Percentiles rank a stretch among this genome's conserved stretches.
Evolutionary conservation across 2,113 vertebrate species (phyloP).

Genomic region (Heterotilapia buettikoferi): DNA sequence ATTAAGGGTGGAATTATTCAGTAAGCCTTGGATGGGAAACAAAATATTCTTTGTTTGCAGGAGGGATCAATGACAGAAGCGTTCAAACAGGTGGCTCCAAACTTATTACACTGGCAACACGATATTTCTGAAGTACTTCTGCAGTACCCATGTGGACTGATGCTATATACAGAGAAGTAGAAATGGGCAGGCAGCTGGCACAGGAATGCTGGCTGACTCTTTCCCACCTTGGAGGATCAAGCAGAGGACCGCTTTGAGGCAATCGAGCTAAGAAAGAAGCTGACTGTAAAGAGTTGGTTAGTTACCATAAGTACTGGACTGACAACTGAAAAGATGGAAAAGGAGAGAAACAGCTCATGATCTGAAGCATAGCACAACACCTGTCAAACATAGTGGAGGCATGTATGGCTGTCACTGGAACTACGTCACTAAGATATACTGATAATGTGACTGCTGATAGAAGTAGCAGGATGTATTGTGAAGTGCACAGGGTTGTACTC

Average conservation of each 20-base stretch:
- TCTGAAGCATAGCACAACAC: neutral
- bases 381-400: neutral
- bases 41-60: neutral
- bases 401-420: neutral
- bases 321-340: neutral
- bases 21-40: neutral
- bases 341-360: neutral
- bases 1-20: neutral
- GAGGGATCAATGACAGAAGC: neutral
- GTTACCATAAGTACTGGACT: neutral
- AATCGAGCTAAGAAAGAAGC: neutral
- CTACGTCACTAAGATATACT: neutral
- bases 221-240: neutral
- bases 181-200: slow-evolving; percentile 34
- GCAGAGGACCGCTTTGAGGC: neutral
- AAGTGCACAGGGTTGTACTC: neutral
- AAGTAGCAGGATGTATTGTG: neutral
- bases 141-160: neutral
- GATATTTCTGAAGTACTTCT: neutral
- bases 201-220: slow-evolving; percentile 2
- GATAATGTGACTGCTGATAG: neutral
- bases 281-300: neutral
- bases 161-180: neutral
- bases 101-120: neutral
- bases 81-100: neutral